Percentiles rank a stretch among this genome's conserved stretches.
Conservation (phyloP, 2,888 invertebrate species). For the Branchellion lobata region DNA sequence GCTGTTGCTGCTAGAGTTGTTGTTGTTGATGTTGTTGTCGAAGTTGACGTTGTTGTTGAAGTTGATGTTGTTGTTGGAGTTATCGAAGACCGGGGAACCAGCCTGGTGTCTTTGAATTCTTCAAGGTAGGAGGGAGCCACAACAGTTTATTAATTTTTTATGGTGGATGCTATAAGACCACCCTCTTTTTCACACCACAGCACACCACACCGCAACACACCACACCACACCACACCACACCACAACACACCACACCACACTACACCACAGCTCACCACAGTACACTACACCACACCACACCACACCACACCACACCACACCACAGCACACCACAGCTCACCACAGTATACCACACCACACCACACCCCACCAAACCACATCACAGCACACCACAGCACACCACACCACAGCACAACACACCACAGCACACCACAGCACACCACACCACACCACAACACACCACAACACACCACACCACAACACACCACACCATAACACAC, state of each 20-base stretch:
- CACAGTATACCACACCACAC: not conserved
- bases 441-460: too few relatives aligned
- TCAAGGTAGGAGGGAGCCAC: not conserved
- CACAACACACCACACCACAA: too few relatives aligned
- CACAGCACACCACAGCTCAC: not conserved
- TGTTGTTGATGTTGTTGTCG: not conserved
- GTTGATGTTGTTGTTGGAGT: not conserved
- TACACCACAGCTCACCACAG: too few relatives aligned
- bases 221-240: not conserved
- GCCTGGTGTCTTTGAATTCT: slow-evolving; percentile 74
- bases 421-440: not conserved
- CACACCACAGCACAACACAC: not conserved
- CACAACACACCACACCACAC: too few relatives aligned
- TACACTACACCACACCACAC: too few relatives aligned
- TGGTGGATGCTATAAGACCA: too few relatives aligned
- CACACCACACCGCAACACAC: too few relatives aligned
- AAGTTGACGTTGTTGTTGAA: not conserved
- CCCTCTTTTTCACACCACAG: too few relatives aligned
- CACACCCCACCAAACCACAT: too few relatives aligned
- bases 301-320: not conserved
- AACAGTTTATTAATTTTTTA: too few relatives aligned
- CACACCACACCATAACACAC: too few relatives aligned
- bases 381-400: too few relatives aligned
- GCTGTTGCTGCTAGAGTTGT: not conserved
- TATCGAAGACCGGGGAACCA: slow-evolving; percentile 64